phyloP scores from a whole-genome alignment of 2,888 invertebrate species.

The Ptychoptera contaminata region DNA sequence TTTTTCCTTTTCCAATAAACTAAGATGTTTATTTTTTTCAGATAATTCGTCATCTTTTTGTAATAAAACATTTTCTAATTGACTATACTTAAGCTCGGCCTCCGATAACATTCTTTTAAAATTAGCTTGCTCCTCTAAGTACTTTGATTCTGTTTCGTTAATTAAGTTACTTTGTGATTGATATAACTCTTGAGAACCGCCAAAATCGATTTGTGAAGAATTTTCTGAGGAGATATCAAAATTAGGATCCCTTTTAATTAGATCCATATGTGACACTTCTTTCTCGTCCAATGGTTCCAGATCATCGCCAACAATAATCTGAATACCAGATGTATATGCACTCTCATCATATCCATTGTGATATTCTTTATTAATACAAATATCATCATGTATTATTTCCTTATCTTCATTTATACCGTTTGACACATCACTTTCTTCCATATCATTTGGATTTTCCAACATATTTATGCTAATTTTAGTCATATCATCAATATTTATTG shows the following conservation, averaged over 20 bases:
- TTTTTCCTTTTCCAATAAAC: constrained; percentile 28
- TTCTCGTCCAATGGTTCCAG: no score
- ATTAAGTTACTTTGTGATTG: not conserved
- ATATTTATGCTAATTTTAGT: no score
- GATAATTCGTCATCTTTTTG: constrained; percentile 28
- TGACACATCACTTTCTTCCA: no score
- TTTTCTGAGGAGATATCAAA: constrained; percentile 1
- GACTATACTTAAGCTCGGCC: not conserved
- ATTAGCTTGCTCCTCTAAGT: constrained; percentile 4
- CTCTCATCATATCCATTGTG: no score
- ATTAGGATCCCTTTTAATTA: not conserved
- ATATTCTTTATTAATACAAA: no score
- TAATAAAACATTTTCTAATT: constrained; percentile 18
- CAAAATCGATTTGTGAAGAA: constrained; percentile 2
- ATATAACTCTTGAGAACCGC: not conserved
- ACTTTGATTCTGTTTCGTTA: constrained; percentile 2
- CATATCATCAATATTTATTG: no score
- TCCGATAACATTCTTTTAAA: constrained; percentile 1
- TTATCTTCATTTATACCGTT: no score
- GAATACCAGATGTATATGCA: no score
- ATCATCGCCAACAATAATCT: no score
- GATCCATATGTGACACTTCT: no score
- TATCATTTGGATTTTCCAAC: no score
- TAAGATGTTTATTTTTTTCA: constrained; percentile 24
- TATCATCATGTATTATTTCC: no score